These are phyloP conservation scores for Pogonocherus hispidulus DNA, from an alignment of 2,888 invertebrate species.

Conservation along the genomic window DNA sequence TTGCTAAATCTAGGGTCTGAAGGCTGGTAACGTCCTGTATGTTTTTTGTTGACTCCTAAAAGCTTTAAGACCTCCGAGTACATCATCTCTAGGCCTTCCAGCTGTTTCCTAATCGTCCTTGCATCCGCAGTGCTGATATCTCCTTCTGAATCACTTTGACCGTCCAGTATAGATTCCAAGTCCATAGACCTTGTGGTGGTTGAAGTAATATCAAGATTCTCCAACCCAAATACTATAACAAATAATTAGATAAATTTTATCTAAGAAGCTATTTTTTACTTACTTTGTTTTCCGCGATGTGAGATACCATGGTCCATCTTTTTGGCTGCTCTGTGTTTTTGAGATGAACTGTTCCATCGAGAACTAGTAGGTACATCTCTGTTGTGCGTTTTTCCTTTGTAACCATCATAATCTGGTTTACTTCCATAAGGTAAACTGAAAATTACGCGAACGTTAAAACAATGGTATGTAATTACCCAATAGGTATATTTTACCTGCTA, in stretches of 20 bases:
- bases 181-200: conserved; percentile 84
- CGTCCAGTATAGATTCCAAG: conserved; percentile 84
- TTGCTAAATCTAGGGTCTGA: conserved; percentile 69
- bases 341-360: conserved; percentile 64
- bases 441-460: too few species aligned
- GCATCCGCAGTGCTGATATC: conserved; percentile 84
- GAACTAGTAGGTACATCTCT: conserved; percentile 57
- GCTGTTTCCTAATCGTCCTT: conserved; percentile 82
- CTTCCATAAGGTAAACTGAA: conserved; percentile 76
- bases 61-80: conserved; percentile 84
- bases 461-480: too few species aligned
- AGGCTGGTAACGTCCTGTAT: conserved; percentile 70
- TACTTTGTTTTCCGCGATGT: conserved; percentile 74
- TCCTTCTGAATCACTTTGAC: conserved; percentile 77
- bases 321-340: conserved; percentile 71
- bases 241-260: background rate
- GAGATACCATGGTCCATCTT: conserved; percentile 71
- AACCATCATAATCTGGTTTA: conserved; percentile 73
- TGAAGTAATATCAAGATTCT: conserved; percentile 83
- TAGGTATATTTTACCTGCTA: conserved; percentile 62
- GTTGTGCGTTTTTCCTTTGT: conserved; percentile 65
- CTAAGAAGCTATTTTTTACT: conserved; percentile 55
- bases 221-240: conserved; percentile 77
- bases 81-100: conserved; percentile 88
- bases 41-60: conserved; percentile 72